phyloP scores from a whole-genome alignment of 2,888 invertebrate genomes.

The Agrotis segetum region DNA sequence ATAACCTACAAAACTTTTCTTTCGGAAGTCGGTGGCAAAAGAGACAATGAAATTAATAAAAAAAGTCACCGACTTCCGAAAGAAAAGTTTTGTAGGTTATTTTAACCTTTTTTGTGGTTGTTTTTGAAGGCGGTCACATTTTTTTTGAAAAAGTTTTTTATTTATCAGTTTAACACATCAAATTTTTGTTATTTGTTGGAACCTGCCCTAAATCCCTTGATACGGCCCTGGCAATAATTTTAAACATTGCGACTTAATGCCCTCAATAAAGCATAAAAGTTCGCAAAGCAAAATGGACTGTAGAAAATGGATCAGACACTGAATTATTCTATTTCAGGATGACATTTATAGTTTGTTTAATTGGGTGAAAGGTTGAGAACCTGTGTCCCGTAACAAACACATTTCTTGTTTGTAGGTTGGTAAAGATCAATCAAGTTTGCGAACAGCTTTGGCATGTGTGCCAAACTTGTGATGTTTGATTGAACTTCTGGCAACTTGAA shows the following conservation, averaged over 20 bases:
- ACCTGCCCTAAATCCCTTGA: neutral
- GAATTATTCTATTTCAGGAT: conserved; percentile 35
- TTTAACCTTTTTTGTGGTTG: too few relatives aligned
- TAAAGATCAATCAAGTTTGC: conserved; percentile 26
- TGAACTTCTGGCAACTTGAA: neutral
- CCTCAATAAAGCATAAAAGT: neutral
- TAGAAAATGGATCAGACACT: conserved; percentile 32
- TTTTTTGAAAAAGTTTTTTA: too few relatives aligned
- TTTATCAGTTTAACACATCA: too few relatives aligned
- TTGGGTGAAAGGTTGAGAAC: conserved; percentile 34
- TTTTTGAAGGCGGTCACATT: too few relatives aligned
- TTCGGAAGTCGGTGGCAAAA: too few relatives aligned
- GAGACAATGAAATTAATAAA: too few relatives aligned
- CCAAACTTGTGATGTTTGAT: neutral
- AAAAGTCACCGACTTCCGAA: too few relatives aligned
- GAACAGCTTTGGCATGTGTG: neutral
- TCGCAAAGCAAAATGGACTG: conserved; percentile 29
- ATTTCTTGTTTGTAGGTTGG: neutral
- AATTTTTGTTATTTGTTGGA: too few relatives aligned
- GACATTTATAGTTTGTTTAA: conserved; percentile 39
- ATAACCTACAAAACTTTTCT: too few relatives aligned
- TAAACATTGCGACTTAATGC: conserved; percentile 3
- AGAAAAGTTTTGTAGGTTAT: too few relatives aligned
- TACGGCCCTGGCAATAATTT: conserved; percentile 30
- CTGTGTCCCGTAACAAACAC: conserved; percentile 20